Base-by-base conservation (phyloP, 2,797 vertebrate genomes). In the Spinibarbus caldwelli region DNA sequence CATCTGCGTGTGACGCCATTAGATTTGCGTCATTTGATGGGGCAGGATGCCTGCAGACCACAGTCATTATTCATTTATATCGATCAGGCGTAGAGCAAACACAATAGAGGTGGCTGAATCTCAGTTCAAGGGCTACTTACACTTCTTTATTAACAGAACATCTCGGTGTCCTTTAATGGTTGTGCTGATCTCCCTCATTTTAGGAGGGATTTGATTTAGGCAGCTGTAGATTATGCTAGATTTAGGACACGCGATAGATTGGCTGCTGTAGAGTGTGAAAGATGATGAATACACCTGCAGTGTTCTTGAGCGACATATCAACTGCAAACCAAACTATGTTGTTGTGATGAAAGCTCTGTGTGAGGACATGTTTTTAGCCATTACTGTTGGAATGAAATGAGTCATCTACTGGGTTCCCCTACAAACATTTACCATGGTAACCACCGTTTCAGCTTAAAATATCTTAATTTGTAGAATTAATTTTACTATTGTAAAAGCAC, bases 321-420 rank as follows among this genome's bases (percentile, higher is more conserved):
- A 75, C 73, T 87, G 76, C 75, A 88, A 80, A 84, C 81, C 15
- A 82, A 75, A 77, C n/a, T n/a, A n/a, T 52, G 59, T 45, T 72
- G 59, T 36, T 80, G 54, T 36, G 31, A 70, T 11, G 66, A 81
- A 54, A 70, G 47, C 21, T 31, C 73, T 9, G 31, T 17, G 47
- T 52, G 21, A 70, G 34, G 73, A 77, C 21, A n/a, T 26, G 23
- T 41, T 78, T 57, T 59, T 26, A 78, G 52, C 7, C 0, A 78
- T 66, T 26, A 31, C n/a, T n/a, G n/a, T n/a, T n/a, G n/a, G n/a
- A n/a, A n/a, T n/a, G n/a, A n/a, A n/a, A n/a, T n/a, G n/a, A 21
- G 52, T 54, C 23, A 77, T n/a, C 75, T 7, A 21, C 21, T 78
- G 8, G 38, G 36, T 29, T 78, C 12, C 29, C 43, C 7, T 41